Evolutionary conservation across 2,888 invertebrate species (phyloP), one percentile per base, ranked within the genome.

Genomic region (Galerucella nymphaeae): DNA sequence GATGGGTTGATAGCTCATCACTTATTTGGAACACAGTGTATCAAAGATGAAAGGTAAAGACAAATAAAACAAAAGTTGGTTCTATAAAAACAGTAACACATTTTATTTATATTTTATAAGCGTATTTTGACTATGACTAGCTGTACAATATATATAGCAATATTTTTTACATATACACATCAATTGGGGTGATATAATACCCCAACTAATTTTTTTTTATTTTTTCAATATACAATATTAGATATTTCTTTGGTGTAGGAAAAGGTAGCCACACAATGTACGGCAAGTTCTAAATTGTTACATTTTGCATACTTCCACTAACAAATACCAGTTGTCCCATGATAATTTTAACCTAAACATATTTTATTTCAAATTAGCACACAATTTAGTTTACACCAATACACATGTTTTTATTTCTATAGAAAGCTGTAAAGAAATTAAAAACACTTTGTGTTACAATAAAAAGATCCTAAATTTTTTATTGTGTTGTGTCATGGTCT

Each of bases 31-130:
- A 2, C 10, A 53, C 10, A 16, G 2, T 53, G 16, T 53, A 53
- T 53, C 8, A 2, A 53, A 16, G 16, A 16, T 53, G 48, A 4
- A 10, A n/a, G 16, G 18, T n/a, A 23, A 30, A 20, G 66, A 65
- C 9, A 78, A 85, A 84, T 81, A 82, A 85, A 86, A 86, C 85
- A 80, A 85, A 78, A 76, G 81, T 84, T 85, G 81, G 85, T 86
- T 86, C 86, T 86, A 86, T 86, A 87, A 87, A 87, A 87, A 87
- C 87, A 87, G 85, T 87, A 87, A 87, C 87, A 86, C 86, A 84
- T 84, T 86, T 87, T 86, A 85, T 86, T 86, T 66, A 84, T 85
- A 83, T 84, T 85, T 86, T 84, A 83, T 86, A 87, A 87, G 87
- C 87, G 87, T 87, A 87, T 86, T 84, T 85, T 84, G 83, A 85